A percentile compares a stretch with the other conserved stretches of the same genome.
These are phyloP conservation scores for Himantopus leucocephalus DNA, from an alignment of 2,113 vertebrate genomes.

Conservation along the genomic window DNA sequence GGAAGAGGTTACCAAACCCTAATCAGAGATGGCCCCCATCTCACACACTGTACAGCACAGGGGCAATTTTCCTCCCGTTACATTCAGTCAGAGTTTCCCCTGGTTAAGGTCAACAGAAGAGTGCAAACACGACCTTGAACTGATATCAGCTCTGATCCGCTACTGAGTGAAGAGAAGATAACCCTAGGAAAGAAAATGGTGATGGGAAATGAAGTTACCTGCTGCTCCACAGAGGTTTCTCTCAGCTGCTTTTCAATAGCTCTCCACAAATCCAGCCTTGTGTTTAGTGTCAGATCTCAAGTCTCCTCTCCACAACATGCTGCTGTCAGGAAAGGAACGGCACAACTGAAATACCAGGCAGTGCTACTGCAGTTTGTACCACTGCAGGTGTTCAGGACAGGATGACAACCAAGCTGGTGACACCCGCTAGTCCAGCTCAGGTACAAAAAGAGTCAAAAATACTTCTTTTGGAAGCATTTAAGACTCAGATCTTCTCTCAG, in stretches of 20 bases:
- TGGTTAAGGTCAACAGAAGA: neutral
- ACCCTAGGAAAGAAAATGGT: neutral
- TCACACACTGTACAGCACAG: neutral
- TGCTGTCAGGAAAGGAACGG: neutral
- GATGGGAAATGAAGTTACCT: slow-evolving; percentile 18
- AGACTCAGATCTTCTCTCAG: neutral
- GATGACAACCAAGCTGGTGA: neutral
- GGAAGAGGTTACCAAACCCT: slow-evolving; percentile 11
- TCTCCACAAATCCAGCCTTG: neutral
- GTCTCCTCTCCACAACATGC: neutral
- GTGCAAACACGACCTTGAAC: neutral
- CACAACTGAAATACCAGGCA: neutral
- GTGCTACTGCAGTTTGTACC: neutral
- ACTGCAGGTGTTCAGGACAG: neutral
- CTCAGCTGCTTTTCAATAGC: neutral
- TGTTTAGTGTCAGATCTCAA: neutral
- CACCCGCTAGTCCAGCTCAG: neutral
- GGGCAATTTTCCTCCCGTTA: neutral
- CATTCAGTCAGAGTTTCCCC: neutral
- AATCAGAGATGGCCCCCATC: neutral
- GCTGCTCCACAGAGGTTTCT: neutral
- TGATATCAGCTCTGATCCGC: neutral
- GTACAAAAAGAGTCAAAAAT: neutral
- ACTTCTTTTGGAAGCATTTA: neutral
- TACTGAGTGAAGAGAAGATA: neutral